Conservation (phyloP, 2,888 invertebrate genomes). For the Caenorhabditis sinica region DNA sequence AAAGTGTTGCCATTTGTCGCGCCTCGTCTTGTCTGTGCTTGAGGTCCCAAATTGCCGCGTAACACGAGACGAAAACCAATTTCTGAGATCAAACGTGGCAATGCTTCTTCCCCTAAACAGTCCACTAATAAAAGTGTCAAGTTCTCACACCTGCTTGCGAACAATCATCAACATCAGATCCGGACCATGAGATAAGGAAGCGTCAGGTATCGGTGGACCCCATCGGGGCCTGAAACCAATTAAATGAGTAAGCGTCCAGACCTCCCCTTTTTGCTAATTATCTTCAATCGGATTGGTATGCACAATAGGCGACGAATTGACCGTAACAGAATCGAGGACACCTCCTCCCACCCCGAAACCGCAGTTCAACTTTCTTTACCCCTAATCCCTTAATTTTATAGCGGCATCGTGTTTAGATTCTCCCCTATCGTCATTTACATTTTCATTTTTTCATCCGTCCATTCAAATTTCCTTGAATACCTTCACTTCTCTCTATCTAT, state of each 20-base stretch:
- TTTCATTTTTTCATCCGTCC: conserved; percentile 17
- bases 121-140: conserved; percentile 17
- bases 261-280: conserved; percentile 51
- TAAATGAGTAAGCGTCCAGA: conserved; percentile 46
- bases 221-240: conserved; percentile 50
- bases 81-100: conserved; percentile 45
- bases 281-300: conserved; percentile 60
- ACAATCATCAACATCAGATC: conserved; percentile 16
- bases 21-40: neutral
- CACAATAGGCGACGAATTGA: conserved; percentile 64
- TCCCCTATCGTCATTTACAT: conserved; percentile 21
- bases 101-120: neutral
- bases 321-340: conserved; percentile 63
- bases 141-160: conserved; percentile 57
- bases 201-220: conserved; percentile 34
- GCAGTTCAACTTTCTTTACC: conserved; percentile 52
- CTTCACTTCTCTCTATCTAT: neutral
- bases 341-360: conserved; percentile 7
- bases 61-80: conserved; percentile 60
- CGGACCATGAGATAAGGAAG: conserved; percentile 38
- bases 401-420: conserved; percentile 43
- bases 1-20: conserved; percentile 58
- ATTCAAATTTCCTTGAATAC: conserved; percentile 4
- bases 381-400: conserved; percentile 65
- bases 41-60: conserved; percentile 50